Evolutionary conservation across 2,888 invertebrate genomes (phyloP).

Genomic region (Orthosia gracilis): DNA sequence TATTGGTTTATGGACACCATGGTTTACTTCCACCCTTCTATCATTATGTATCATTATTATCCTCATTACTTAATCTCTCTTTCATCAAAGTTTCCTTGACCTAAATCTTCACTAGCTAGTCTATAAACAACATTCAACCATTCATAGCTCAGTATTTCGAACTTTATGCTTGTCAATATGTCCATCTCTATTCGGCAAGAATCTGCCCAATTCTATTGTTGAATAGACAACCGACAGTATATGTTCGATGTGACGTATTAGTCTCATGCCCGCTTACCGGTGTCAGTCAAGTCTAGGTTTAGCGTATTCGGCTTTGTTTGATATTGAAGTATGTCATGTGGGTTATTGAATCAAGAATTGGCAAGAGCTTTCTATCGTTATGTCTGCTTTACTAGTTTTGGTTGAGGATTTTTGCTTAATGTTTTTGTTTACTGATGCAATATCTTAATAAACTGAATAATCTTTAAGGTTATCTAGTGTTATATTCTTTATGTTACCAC

Average conservation of each 20-base stretch:
- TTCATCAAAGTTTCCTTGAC: neutral
- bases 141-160: conserved; percentile 10
- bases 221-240: conserved; percentile 30
- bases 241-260: conserved; percentile 41
- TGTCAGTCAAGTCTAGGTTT: conserved; percentile 16
- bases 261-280: conserved; percentile 18
- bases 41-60: too few species aligned
- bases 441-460: neutral
- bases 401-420: neutral
- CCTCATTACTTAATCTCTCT: neutral
- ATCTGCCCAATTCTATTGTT: conserved; percentile 42
- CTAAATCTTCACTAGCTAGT: neutral
- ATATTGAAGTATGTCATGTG: conserved; percentile 24
- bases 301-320: conserved; percentile 32
- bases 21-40: neutral
- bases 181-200: conserved; percentile 25
- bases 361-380: neutral
- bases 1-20: neutral
- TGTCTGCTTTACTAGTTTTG: conserved; percentile 6
- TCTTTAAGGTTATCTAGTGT: too few species aligned
- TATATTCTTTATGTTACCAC: too few species aligned
- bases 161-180: conserved; percentile 23
- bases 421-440: neutral
- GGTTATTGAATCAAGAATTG: conserved; percentile 1
- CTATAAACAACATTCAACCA: neutral